phyloP scores from a whole-genome alignment of 2,113 vertebrate species.

The Stegastes partitus region DNA sequence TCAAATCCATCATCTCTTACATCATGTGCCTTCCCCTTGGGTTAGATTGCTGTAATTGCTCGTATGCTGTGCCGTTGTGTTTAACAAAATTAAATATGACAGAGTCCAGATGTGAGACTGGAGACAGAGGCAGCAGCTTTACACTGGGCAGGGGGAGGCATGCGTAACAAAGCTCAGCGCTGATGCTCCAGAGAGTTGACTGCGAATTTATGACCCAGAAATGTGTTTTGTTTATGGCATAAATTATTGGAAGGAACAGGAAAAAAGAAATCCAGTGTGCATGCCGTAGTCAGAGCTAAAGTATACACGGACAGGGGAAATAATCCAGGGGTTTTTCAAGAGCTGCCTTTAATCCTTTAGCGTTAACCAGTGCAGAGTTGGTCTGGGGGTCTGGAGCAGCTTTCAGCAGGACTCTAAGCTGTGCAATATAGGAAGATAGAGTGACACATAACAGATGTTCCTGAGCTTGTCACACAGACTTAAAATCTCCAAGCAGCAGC shows the following conservation, averaged over 20 bases:
- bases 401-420: conserved; percentile 53
- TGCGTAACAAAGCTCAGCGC: conserved; percentile 49
- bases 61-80: conserved; percentile 39
- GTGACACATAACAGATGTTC: conserved; percentile 53
- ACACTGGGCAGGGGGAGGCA: conserved; percentile 28
- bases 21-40: conserved; percentile 12
- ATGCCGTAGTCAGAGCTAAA: conserved; percentile 29
- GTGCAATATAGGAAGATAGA: conserved; percentile 44
- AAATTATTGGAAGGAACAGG: conserved; percentile 61
- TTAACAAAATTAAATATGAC: conserved; percentile 65
- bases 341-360: conserved; percentile 62
- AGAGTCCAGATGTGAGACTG: conserved; percentile 72
- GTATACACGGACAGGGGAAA: conserved; percentile 43
- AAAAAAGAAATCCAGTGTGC: conserved; percentile 41
- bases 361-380: conserved; percentile 34
- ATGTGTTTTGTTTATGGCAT: conserved; percentile 73
- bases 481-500: conserved; percentile 10
- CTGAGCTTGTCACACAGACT: conserved; percentile 29
- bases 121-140: conserved; percentile 49
- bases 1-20: conserved; percentile 19
- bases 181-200: conserved; percentile 66
- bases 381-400: conserved; percentile 52
- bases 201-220: conserved; percentile 76
- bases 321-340: conserved; percentile 63
- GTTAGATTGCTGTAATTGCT: conserved; percentile 47